Base-by-base conservation (phyloP, 2,113 vertebrate species). In the Channa argus region DNA sequence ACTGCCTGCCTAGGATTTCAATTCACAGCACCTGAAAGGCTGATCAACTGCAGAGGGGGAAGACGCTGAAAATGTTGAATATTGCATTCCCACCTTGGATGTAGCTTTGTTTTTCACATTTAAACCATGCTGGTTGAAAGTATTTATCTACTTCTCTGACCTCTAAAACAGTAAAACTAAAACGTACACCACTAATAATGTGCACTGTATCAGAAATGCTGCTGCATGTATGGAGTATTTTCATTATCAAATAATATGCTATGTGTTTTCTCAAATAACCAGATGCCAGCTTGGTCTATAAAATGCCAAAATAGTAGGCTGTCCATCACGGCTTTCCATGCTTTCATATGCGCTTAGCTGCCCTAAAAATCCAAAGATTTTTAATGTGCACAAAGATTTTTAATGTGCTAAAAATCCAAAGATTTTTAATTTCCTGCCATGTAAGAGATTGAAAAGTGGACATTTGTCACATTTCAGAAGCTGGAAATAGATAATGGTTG, bases 11-110 rank as follows among this genome's bases (percentile, higher is more conserved):
- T 74, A 67, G 71, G 81, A 88, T 77, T 82, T 87, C 79, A 77
- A 79, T 78, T 82, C 74, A 68, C 86, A 71, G 77, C 71, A 71
- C 69, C 82, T 76, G 77, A 90, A 75, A 80, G 77, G 70, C 83
- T 86, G 77, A 89, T 85, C 44, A 71, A 84, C 86, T 84, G 83
- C 71, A 63, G 58, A 69, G 53, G 54, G 63, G 51, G 83, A 56
- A 80, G 63, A 71, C 60, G 70, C 72, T 64, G 39, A 80, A 88
- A 88, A 9, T 71, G 55, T 8, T 81, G 37, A 70, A 71, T 59
- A 59, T 55, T 52, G n/a, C 15, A 33, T 64, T 59, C 58, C 36
- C 14, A 44, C 24, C 24, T 38, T 64, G 53, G 64, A 63, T 68
- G 46, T 69, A 55, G 38, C 38, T 62, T 64, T 72, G 36, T 49